Evolutionary conservation across 2,113 vertebrate genomes (phyloP).

Genomic region (Phyllostomus hastatus): DNA sequence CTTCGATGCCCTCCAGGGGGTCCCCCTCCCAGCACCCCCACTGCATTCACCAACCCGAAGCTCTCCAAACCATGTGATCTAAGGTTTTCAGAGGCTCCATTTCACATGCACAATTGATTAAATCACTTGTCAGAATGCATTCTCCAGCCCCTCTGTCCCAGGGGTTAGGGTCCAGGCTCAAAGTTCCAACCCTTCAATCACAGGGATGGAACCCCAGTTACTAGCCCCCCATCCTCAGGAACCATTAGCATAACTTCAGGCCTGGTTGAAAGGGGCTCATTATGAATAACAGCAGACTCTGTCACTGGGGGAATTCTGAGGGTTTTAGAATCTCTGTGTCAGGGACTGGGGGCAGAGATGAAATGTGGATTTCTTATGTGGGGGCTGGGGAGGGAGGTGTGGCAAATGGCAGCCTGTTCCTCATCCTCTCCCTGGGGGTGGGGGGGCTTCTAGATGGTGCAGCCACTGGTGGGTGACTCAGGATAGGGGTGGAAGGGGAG

Average conservation of each 20-base stretch:
- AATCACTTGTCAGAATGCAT: not conserved
- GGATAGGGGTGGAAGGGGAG: fast-evolving
- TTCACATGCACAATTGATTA: not conserved
- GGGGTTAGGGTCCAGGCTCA: not conserved
- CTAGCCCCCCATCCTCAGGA: not conserved
- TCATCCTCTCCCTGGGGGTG: not conserved
- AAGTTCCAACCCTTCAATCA: not conserved
- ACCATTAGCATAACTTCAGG: not conserved
- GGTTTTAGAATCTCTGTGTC: not conserved
- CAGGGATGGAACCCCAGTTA: not conserved
- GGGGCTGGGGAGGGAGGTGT: not conserved
- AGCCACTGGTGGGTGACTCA: not conserved
- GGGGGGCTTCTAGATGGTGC: not conserved
- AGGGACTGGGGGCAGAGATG: not conserved
- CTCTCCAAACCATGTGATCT: not conserved
- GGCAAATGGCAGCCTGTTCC: not conserved
- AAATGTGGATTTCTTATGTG: not conserved
- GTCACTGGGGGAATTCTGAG: not conserved
- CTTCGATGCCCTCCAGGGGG: not conserved
- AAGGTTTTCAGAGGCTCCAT: not conserved
- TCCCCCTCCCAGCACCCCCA: not conserved
- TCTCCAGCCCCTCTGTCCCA: not conserved
- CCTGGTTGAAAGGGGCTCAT: not conserved
- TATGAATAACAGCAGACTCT: not conserved
- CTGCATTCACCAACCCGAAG: not conserved